Evolutionary conservation across 92 coral and sea anemone species (phyloP).

Genomic region (Phenganax stokvisi): DNA sequence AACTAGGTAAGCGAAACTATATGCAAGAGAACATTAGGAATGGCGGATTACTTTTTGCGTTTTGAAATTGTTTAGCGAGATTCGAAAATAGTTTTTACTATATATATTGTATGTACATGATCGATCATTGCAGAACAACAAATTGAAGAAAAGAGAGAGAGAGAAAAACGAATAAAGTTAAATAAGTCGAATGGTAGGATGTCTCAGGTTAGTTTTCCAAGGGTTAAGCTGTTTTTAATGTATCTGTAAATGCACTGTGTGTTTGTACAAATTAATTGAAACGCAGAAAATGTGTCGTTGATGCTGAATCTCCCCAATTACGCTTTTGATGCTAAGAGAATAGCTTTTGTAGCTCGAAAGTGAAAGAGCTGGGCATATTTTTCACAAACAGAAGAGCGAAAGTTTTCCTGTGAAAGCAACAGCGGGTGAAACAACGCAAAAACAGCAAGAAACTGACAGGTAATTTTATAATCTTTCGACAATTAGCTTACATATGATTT

Average conservation of each 20-base stretch:
- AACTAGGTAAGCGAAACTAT: constrained; percentile 53
- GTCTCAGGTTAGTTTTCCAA: not conserved
- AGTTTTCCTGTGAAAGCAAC: constrained; percentile 5
- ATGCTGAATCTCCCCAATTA: too few species aligned
- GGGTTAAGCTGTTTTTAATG: too few species aligned
- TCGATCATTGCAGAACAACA: constrained; percentile 53
- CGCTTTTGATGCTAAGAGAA: too few species aligned
- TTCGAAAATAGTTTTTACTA: too few species aligned
- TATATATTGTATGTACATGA: not conserved
- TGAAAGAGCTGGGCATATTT: not conserved
- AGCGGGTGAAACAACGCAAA: constrained; percentile 1
- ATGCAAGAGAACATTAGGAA: too few species aligned
- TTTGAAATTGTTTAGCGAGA: too few species aligned
- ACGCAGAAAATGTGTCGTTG: too few species aligned
- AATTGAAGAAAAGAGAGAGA: constrained; percentile 79
- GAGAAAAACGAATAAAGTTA: constrained; percentile 56
- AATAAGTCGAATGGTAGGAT: constrained; percentile 4
- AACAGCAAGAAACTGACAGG: constrained; percentile 24
- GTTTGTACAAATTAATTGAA: too few species aligned
- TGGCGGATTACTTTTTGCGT: too few species aligned
- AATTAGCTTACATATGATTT: not conserved
- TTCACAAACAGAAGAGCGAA: not conserved
- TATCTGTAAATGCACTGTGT: not conserved
- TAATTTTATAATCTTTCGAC: not conserved
- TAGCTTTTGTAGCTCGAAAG: constrained; percentile 20